These are phyloP conservation scores for Puffinus mauretanicus DNA, from an alignment of 2,113 vertebrate species.

Conservation along the genomic window DNA sequence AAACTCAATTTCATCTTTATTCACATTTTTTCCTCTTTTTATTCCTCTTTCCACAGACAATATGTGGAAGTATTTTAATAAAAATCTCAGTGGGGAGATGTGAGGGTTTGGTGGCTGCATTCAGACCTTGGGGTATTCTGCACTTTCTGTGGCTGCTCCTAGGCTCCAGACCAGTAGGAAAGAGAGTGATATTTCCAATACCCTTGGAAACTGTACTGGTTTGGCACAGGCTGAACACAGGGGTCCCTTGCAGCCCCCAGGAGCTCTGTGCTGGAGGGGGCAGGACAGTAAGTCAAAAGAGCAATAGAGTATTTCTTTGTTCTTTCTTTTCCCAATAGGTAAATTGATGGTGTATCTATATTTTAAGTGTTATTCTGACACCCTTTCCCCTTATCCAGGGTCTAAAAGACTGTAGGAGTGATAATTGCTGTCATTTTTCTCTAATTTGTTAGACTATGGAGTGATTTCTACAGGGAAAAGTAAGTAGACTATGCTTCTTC, in stretches of 20 bases:
- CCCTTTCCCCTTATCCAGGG: neutral
- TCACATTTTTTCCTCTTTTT: neutral
- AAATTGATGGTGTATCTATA: neutral
- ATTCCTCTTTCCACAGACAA: neutral
- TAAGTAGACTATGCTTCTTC: neutral
- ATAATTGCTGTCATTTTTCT: neutral
- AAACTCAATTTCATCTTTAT: neutral
- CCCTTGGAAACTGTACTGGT: neutral
- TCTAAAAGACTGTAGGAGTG: neutral
- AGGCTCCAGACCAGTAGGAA: neutral
- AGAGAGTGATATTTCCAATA: neutral
- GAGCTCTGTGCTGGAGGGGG: neutral
- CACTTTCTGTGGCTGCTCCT: neutral
- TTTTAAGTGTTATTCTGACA: neutral
- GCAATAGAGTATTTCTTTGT: neutral
- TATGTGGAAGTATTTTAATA: neutral
- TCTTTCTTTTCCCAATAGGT: neutral
- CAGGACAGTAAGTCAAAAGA: neutral
- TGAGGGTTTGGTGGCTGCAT: neutral
- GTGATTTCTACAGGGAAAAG: neutral
- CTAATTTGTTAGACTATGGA: neutral
- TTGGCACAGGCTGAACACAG: neutral
- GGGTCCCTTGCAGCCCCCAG: neutral
- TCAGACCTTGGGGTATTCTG: neutral
- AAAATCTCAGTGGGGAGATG: neutral